These are phyloP conservation scores for Drosophila imparisetae DNA, from an alignment of 2,888 invertebrate genomes.

Conservation along the genomic window DNA sequence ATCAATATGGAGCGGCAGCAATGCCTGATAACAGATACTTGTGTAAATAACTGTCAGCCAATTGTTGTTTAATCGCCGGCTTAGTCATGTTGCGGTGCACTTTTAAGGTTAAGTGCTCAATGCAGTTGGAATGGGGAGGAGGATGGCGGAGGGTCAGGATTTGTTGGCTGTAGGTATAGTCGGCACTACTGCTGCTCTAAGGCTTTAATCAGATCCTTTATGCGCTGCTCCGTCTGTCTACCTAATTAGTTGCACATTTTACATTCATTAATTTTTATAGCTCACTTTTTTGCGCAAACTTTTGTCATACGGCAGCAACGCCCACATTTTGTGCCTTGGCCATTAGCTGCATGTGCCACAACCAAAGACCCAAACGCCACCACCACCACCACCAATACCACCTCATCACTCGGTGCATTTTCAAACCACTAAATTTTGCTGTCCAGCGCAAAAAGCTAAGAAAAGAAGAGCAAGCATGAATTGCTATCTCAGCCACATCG, in stretches of 20 bases:
- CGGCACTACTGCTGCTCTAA: background rate
- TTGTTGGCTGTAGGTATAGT: background rate
- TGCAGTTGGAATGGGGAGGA: background rate
- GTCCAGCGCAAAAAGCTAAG: conserved; percentile 22
- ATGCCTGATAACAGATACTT: conserved; percentile 62
- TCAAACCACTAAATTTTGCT: conserved; percentile 53
- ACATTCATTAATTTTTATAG: conserved; percentile 79
- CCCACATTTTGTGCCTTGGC: conserved; percentile 43
- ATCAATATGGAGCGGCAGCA: conserved; percentile 39
- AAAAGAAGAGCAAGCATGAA: background rate
- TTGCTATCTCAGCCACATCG: background rate
- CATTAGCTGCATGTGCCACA: conserved; percentile 74
- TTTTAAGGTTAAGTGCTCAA: conserved; percentile 73
- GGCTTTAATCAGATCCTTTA: conserved; percentile 9
- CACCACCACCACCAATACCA: conserved; percentile 1
- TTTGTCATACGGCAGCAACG: conserved; percentile 77
- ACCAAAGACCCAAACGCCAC: conserved; percentile 23
- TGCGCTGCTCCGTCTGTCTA: conserved; percentile 17
- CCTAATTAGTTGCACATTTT: conserved; percentile 80
- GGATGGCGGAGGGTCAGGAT: background rate
- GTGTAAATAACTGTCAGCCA: conserved; percentile 81
- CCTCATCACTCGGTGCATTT: conserved; percentile 43
- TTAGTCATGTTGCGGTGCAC: conserved; percentile 61
- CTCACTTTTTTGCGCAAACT: conserved; percentile 70
- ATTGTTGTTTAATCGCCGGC: conserved; percentile 80